These are phyloP conservation scores for Eublepharis macularius DNA, from an alignment of 2,113 vertebrate genomes.

Conservation along the genomic window DNA sequence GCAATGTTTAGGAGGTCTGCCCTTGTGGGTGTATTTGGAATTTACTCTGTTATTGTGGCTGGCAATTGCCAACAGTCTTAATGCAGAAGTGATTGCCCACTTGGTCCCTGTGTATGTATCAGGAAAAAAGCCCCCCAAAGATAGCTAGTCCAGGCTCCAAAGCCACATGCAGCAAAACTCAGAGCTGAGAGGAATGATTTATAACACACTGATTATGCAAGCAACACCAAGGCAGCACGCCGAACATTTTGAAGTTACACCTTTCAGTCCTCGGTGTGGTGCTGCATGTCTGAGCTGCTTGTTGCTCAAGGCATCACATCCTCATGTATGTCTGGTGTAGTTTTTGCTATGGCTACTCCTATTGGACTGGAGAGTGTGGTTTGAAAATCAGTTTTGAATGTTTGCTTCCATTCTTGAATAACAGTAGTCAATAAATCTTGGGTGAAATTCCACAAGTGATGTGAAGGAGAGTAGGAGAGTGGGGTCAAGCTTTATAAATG, in stretches of 20 bases:
- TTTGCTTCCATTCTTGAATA: conserved; percentile 60
- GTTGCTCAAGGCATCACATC: background rate
- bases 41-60: background rate
- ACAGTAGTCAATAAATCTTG: conserved; percentile 55
- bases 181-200: background rate
- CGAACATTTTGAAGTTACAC: background rate
- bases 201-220: background rate
- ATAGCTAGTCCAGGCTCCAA: background rate
- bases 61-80: background rate
- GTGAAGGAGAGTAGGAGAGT: no score
- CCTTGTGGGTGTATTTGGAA: background rate
- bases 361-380: background rate
- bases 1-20: background rate
- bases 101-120: background rate
- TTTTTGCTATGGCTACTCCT: background rate
- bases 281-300: background rate
- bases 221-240: background rate
- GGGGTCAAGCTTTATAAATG: background rate
- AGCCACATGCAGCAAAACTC: background rate
- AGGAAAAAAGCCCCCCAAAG: background rate
- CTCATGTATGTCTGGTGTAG: background rate
- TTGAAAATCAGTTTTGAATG: conserved; percentile 26
- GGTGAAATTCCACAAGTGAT: background rate
- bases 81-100: background rate
- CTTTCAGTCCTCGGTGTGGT: background rate